phyloP scores from a whole-genome alignment of 2,797 vertebrate species.

The Gallirallus australis region DNA sequence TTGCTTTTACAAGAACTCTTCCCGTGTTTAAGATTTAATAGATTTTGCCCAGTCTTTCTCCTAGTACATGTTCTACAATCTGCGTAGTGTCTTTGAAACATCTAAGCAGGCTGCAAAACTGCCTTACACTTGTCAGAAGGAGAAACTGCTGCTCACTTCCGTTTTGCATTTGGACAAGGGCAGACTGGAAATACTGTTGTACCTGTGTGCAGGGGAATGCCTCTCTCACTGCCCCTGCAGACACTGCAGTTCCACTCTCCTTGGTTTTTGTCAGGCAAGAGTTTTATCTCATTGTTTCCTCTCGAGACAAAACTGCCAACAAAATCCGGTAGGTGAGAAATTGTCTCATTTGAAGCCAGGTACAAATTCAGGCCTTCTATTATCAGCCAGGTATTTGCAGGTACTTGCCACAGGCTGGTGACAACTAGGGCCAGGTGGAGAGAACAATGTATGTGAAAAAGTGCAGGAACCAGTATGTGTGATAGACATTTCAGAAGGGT shows the following conservation, averaged over 20 bases:
- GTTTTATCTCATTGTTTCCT: background rate
- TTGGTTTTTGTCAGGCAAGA: background rate
- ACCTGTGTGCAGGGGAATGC: background rate
- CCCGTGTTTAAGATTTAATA: background rate
- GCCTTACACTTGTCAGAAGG: background rate
- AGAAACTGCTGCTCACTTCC: background rate
- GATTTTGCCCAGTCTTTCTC: background rate
- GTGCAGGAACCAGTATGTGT: background rate
- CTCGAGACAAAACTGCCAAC: background rate
- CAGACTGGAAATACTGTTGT: background rate
- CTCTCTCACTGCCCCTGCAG: background rate
- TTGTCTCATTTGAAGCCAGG: background rate
- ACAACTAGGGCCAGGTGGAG: background rate
- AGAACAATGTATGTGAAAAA: background rate
- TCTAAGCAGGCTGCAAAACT: background rate
- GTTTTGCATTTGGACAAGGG: background rate
- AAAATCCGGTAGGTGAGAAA: background rate
- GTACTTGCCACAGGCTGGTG: background rate
- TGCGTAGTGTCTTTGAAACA: background rate
- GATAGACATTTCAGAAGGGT: background rate
- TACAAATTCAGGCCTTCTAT: background rate
- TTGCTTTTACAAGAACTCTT: background rate
- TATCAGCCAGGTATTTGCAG: background rate
- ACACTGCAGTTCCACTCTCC: background rate
- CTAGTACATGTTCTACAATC: background rate